phyloP scores from a whole-genome alignment of 2,113 vertebrate species.

The Micromys minutus region DNA sequence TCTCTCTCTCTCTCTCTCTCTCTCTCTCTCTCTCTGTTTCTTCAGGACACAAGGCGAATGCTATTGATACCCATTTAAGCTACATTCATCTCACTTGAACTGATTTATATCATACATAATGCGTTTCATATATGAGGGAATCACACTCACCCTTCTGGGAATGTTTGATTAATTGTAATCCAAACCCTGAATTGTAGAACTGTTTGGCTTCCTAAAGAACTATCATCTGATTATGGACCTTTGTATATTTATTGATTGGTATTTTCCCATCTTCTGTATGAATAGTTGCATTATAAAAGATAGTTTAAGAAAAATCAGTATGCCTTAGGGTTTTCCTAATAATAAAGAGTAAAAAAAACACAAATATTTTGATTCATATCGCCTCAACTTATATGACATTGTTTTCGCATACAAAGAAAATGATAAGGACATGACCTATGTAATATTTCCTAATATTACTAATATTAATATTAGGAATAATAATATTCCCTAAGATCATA shows the following conservation, averaged over 20 bases:
- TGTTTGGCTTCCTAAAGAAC: constrained; percentile 5
- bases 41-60: constrained; percentile 37
- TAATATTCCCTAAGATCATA: too few species aligned
- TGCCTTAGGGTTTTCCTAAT: constrained; percentile 1
- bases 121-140: constrained; percentile 36
- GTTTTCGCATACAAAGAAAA: not conserved
- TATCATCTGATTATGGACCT: not conserved
- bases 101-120: constrained; percentile 45
- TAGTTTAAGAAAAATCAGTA: not conserved
- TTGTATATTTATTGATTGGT: not conserved
- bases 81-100: constrained; percentile 43
- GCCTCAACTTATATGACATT: not conserved
- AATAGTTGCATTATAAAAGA: constrained; percentile 9
- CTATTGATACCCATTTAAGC: constrained; percentile 39
- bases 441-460: not conserved
- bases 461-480: too few species aligned
- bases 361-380: not conserved
- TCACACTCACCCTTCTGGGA: not conserved
- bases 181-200: not conserved
- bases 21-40: not conserved
- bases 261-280: not conserved
- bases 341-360: constrained; percentile 39
- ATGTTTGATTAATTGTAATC: constrained; percentile 34
- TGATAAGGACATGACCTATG: not conserved
- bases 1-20: too few species aligned